Evolutionary conservation across 2,797 vertebrate genomes (phyloP).

Genomic region (Alauda arvensis): DNA sequence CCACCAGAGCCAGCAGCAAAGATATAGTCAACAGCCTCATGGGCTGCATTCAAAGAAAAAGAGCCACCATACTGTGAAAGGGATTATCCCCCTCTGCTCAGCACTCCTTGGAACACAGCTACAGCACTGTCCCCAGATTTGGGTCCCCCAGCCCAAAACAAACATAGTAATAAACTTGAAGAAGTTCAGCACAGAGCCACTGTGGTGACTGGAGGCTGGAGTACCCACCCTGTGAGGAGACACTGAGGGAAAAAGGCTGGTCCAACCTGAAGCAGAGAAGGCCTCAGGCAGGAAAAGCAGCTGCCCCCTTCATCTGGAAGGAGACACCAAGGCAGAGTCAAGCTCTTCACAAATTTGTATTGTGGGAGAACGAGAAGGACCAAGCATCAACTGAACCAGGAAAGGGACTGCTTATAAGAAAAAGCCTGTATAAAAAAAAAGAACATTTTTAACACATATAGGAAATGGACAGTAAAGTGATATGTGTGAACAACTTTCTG

Average conservation of each 20-base stretch:
- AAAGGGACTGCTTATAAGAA: background rate
- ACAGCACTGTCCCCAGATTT: background rate
- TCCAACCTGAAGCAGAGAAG: background rate
- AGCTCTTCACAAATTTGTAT: background rate
- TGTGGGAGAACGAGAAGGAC: background rate
- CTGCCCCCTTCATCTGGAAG: background rate
- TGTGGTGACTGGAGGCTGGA: background rate
- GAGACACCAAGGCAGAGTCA: background rate
- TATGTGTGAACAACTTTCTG: background rate
- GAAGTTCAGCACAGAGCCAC: background rate
- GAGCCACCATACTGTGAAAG: background rate
- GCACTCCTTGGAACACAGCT: background rate
- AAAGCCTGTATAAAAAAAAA: background rate
- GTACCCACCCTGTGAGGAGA: background rate
- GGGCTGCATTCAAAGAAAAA: background rate
- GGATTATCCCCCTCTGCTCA: background rate
- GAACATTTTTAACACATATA: background rate
- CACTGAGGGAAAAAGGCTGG: background rate
- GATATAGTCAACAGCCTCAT: background rate
- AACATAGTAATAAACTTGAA: background rate
- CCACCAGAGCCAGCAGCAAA: background rate
- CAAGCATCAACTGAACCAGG: background rate
- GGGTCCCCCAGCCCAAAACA: background rate
- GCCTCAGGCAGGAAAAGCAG: background rate
- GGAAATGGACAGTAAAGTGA: background rate